A percentile compares a stretch with the other conserved stretches of the same genome.
phyloP scores from a whole-genome alignment of 2,888 invertebrate genomes.

The Ophion obscuratus region DNA sequence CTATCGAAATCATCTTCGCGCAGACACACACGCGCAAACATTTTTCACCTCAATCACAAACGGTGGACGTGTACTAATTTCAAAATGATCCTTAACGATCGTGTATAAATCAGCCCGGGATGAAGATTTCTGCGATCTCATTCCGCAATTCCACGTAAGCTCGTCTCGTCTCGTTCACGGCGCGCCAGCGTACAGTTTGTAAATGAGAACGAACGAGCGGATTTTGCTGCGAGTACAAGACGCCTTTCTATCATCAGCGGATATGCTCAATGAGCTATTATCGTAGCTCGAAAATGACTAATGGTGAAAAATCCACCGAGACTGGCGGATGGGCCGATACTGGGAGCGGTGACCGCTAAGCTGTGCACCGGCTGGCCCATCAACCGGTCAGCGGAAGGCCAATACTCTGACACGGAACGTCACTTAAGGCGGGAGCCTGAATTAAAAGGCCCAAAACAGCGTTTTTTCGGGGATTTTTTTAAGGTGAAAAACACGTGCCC shows the following conservation, averaged over 20 bases:
- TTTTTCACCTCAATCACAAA: slow-evolving; percentile 38
- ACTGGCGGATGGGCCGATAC: too few relatives aligned
- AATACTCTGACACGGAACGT: too few relatives aligned
- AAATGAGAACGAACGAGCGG: slow-evolving; percentile 2
- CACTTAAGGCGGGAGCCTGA: too few relatives aligned
- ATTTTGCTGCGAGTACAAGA: not conserved
- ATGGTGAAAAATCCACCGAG: too few relatives aligned
- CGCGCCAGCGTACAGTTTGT: slow-evolving; percentile 17
- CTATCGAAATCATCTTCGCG: not conserved
- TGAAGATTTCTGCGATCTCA: slow-evolving; percentile 44
- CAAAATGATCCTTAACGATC: slow-evolving; percentile 64
- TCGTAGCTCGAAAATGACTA: too few relatives aligned
- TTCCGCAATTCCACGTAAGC: slow-evolving; percentile 38
- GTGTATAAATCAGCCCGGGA: slow-evolving; percentile 52
- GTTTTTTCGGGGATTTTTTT: too few relatives aligned
- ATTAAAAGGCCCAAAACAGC: too few relatives aligned
- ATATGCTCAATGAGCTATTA: too few relatives aligned
- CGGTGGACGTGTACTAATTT: slow-evolving; percentile 42
- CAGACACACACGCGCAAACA: not conserved
- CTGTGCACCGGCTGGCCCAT: too few relatives aligned
- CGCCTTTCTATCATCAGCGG: not conserved
- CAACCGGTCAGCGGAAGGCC: too few relatives aligned
- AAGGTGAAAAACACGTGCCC: too few relatives aligned
- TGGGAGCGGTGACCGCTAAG: too few relatives aligned
- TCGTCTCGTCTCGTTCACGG: slow-evolving; percentile 15